Evolutionary conservation across 2,888 invertebrate genomes (phyloP).

Genomic region (Esperia sulphurella): DNA sequence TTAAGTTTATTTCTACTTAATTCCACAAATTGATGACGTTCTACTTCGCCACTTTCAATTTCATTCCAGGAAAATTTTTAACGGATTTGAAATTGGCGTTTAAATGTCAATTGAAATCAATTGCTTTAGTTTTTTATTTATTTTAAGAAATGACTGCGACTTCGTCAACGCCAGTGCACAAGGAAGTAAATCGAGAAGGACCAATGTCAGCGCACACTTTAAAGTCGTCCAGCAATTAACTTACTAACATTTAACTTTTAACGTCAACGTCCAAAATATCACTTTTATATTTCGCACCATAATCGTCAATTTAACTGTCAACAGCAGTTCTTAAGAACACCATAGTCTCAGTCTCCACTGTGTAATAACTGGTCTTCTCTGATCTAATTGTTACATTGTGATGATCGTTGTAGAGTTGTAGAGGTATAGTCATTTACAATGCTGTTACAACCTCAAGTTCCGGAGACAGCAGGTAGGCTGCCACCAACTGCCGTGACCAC

Average conservation of each 20-base stretch:
- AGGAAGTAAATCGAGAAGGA: neutral
- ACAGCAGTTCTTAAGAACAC: constrained; percentile 33
- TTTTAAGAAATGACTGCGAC: too few species aligned
- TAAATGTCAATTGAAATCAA: too few species aligned
- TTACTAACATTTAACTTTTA: constrained; percentile 14
- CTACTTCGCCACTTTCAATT: too few species aligned
- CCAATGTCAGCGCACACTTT: neutral
- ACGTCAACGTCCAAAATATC: constrained; percentile 42
- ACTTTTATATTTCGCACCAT: constrained; percentile 32
- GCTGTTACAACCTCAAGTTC: constrained; percentile 21
- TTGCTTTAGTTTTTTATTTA: too few species aligned
- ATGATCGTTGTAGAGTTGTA: constrained; percentile 19
- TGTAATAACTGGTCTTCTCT: constrained; percentile 24
- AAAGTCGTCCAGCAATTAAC: neutral
- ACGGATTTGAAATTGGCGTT: too few species aligned
- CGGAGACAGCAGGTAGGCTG: constrained; percentile 10
- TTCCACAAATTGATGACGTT: too few species aligned
- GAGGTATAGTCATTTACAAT: constrained; percentile 27
- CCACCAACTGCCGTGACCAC: constrained; percentile 9
- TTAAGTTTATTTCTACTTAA: too few species aligned
- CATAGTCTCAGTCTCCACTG: constrained; percentile 26
- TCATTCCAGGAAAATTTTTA: too few species aligned
- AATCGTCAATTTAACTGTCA: constrained; percentile 38
- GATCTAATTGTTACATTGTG: constrained; percentile 24
- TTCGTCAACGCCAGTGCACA: too few species aligned